Percentiles rank a stretch among this genome's conserved stretches.
Conservation (phyloP, 2,797 vertebrate species). For the Cyprinella venusta region DNA sequence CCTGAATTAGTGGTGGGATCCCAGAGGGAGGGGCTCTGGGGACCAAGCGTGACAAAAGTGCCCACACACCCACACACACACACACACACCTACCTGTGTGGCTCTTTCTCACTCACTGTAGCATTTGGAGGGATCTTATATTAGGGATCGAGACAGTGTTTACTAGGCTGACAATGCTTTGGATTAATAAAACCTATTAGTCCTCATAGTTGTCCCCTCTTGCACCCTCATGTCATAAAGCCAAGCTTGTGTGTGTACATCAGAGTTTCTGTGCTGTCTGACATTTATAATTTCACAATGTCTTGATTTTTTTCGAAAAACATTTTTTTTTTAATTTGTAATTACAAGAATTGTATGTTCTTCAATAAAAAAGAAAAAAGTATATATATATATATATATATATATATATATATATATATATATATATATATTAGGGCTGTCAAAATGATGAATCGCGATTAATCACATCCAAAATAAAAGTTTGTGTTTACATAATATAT, state of each 20-base stretch:
- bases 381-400: neutral
- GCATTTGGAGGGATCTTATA: neutral
- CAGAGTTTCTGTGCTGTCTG: neutral
- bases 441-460: too few species aligned
- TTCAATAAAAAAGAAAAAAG: neutral
- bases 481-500: too few species aligned
- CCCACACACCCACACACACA: constrained; percentile 24
- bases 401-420: too few species aligned
- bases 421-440: too few species aligned
- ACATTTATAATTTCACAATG: neutral
- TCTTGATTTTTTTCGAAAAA: too few species aligned
- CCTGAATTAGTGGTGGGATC: constrained; percentile 18
- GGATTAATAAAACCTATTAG: neutral
- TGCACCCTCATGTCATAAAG: neutral
- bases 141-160: neutral
- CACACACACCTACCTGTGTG: constrained; percentile 29
- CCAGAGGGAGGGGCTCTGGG: constrained; percentile 36
- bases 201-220: neutral
- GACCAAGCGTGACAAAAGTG: constrained; percentile 4
- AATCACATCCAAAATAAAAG: too few species aligned
- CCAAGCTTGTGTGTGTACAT: neutral
- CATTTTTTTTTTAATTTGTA: too few species aligned
- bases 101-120: constrained; percentile 7
- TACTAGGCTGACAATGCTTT: neutral
- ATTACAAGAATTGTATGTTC: too few species aligned